Evolutionary conservation across 2,888 invertebrate genomes (phyloP).

Genomic region (Therioaphis trifolii): DNA sequence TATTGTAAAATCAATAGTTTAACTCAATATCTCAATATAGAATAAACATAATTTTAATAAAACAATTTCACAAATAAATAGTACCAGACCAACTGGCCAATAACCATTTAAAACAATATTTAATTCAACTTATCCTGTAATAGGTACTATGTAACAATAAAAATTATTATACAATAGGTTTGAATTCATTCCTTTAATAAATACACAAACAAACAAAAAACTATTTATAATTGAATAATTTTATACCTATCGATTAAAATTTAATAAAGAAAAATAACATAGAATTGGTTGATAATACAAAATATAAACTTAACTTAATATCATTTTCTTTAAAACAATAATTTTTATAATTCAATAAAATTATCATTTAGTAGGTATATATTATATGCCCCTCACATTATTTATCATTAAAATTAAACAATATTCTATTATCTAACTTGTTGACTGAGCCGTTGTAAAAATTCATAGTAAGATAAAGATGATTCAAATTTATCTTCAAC

Average conservation of each 20-base stretch:
- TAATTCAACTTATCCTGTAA: slow-evolving; percentile 12
- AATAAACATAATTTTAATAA: slow-evolving; percentile 58
- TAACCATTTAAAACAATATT: slow-evolving; percentile 52
- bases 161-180: slow-evolving; percentile 35
- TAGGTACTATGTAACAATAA: slow-evolving; percentile 48
- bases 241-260: slow-evolving; percentile 33
- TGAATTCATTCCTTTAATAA: not conserved
- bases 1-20: no score
- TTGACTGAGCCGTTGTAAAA: slow-evolving; percentile 92
- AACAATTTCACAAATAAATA: slow-evolving; percentile 58
- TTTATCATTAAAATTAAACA: not conserved
- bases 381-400: not conserved
- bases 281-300: slow-evolving; percentile 34
- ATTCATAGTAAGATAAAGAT: slow-evolving; percentile 96
- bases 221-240: slow-evolving; percentile 34
- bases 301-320: slow-evolving; percentile 49
- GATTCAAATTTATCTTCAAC: slow-evolving; percentile 95
- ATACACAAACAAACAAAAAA: slow-evolving; percentile 17
- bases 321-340: slow-evolving; percentile 43
- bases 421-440: slow-evolving; percentile 78
- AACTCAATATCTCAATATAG: no score
- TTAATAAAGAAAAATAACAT: slow-evolving; percentile 32
- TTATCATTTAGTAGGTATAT: not conserved
- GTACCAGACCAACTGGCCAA: slow-evolving; percentile 47
- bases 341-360: slow-evolving; percentile 45